These are phyloP conservation scores for Carollia perspicillata DNA, from an alignment of 2,113 vertebrate species.

Conservation along the genomic window DNA sequence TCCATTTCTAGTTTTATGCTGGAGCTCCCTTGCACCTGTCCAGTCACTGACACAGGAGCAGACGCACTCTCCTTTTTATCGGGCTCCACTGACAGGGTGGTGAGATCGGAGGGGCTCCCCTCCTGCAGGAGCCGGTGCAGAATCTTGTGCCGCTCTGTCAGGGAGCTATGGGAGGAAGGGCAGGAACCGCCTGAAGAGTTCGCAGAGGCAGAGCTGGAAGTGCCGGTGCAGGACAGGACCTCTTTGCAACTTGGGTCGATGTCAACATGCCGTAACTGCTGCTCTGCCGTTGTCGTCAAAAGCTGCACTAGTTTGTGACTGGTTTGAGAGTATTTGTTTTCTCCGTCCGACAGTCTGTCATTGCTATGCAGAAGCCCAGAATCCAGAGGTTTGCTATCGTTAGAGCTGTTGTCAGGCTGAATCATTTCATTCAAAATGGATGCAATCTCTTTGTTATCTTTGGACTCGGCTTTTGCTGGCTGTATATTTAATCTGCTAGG, in stretches of 20 bases:
- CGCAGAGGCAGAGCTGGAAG: constrained; percentile 69
- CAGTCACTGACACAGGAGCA: constrained; percentile 63
- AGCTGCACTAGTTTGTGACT: constrained; percentile 91
- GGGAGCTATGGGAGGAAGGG: constrained; percentile 92
- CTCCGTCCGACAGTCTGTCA: constrained; percentile 79
- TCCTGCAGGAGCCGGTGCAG: constrained; percentile 94
- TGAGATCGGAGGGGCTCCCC: constrained; percentile 89
- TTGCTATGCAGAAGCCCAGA: constrained; percentile 64
- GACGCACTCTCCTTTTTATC: constrained; percentile 87
- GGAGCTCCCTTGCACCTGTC: constrained; percentile 66
- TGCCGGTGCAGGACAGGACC: constrained; percentile 74
- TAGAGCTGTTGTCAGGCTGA: constrained; percentile 71
- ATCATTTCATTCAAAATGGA: constrained; percentile 83
- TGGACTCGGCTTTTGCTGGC: constrained; percentile 84
- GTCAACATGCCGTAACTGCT: constrained; percentile 79
- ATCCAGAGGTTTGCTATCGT: constrained; percentile 78
- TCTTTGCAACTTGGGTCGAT: constrained; percentile 83
- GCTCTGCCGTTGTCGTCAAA: constrained; percentile 84
- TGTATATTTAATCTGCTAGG: constrained; percentile 81
- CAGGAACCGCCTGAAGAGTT: constrained; percentile 83
- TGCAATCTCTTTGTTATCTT: constrained; percentile 83
- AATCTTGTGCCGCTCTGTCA: constrained; percentile 95
- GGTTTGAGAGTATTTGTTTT: constrained; percentile 82
- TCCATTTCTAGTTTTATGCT: constrained; percentile 80
- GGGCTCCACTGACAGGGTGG: constrained; percentile 78